phyloP scores from a whole-genome alignment of 2,888 invertebrate species.

The Yponomeuta cagnagella region DNA sequence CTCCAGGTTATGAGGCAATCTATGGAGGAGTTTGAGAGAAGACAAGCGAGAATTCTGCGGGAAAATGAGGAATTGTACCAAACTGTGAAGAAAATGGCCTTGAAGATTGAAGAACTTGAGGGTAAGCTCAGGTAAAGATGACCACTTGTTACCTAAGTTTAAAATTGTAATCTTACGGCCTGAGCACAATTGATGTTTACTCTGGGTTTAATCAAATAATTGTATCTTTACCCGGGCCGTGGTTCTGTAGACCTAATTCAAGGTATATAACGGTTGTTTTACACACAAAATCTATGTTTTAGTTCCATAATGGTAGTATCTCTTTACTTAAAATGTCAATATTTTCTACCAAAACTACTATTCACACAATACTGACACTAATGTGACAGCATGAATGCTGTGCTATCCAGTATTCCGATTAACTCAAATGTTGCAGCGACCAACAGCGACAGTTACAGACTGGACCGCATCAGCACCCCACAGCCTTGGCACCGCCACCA shows the following conservation, averaged over 20 bases:
- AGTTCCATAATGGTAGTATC: no score
- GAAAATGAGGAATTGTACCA: slow-evolving; percentile 52
- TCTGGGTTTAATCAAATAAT: no score
- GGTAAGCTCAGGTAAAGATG: slow-evolving; percentile 50
- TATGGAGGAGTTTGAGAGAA: slow-evolving; percentile 45
- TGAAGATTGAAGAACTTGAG: slow-evolving; percentile 55
- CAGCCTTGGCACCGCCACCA: neutral
- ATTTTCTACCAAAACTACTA: no score
- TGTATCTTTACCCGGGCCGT: no score
- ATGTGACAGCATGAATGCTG: no score
- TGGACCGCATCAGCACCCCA: neutral
- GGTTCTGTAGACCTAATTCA: no score
- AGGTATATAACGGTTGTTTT: no score
- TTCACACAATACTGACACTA: no score
- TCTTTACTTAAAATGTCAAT: no score
- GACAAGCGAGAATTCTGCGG: slow-evolving; percentile 39
- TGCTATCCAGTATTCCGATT: neutral
- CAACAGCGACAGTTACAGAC: neutral
- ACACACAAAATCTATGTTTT: no score
- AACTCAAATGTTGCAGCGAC: neutral
- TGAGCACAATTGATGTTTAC: neutral
- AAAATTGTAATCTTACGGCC: neutral
- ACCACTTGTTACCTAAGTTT: neutral
- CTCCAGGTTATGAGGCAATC: slow-evolving; percentile 39
- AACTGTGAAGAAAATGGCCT: slow-evolving; percentile 47